Conservation (phyloP, 2,888 invertebrate species). For the Allolobophora icterica region DNA sequence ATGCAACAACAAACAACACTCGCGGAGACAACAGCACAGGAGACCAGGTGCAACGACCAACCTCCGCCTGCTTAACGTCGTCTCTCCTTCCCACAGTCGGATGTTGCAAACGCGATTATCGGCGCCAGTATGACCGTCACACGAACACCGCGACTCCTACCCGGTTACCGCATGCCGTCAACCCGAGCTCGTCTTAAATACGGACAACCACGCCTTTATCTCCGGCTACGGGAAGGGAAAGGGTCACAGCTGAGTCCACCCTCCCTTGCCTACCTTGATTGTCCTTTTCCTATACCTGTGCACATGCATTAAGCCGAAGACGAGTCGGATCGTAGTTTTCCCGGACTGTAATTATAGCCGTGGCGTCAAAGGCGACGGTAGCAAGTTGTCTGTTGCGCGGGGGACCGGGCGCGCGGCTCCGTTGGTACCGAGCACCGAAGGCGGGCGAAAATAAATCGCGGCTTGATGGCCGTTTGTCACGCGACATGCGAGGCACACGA, state of each 20-base stretch:
- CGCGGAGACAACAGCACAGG: background rate
- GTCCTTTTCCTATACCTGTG: conserved; percentile 19
- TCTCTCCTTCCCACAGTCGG: background rate
- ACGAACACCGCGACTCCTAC: background rate
- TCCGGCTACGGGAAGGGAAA: background rate
- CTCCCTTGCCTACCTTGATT: conserved; percentile 14
- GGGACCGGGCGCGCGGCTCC: background rate
- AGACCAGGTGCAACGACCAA: background rate
- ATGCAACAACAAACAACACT: background rate
- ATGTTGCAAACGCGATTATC: background rate
- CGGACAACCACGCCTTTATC: conserved; percentile 22
- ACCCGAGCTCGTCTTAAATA: background rate
- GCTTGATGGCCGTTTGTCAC: background rate
- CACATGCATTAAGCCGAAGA: background rate
- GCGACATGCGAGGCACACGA: background rate
- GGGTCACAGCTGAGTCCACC: background rate
- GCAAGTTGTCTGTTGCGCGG: background rate
- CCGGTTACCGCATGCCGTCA: background rate
- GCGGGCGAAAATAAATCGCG: background rate
- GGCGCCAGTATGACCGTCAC: background rate
- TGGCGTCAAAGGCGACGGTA: conserved; percentile 1
- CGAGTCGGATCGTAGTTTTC: background rate
- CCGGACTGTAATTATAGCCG: background rate
- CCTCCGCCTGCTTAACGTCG: background rate
- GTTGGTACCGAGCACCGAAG: background rate